Base-by-base conservation (phyloP, 2,888 invertebrate species). In the Lymantria dispar region DNA sequence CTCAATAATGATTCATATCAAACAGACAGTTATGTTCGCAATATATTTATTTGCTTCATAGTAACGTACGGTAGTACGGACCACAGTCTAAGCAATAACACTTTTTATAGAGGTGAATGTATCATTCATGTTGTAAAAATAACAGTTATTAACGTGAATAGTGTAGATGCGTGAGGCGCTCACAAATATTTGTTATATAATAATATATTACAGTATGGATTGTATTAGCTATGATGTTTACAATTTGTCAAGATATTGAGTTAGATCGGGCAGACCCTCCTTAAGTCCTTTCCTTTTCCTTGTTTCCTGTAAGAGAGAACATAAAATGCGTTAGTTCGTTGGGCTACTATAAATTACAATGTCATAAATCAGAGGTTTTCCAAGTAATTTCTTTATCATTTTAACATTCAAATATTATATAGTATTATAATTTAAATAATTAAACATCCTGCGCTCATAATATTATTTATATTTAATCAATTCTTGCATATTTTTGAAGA, bases 231-330 rank as follows among this genome's bases (percentile, higher is more conserved):
- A 88, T 74, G 78, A 72, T 78, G 79, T 85, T 98, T 99, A 99
- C 96, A 99, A 94, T 93, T 99, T 99, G 94, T 99, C 99, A 93
- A 99, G 93, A 92, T 98, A 99, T 93, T 97, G 96, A 80, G 95
- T 92, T 80, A 99, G 93, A 83, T 98, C 97, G 77, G 99, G 99
- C 70, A 99, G 94, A 86, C 97, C 98, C 84, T 99, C 99, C 92
- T 99, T 99, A 83, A 99, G 94, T 90, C 99, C 99, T 94, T 99
- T 99, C 91, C 99, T 95, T 93, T 99, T 99, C 87, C 99, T 96
- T 72, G 97, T 99, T 51, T 98, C 98, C 94, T 95, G 92, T 44
- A 92, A 89, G 65, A 55, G 64, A 73, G 73, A 52, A 49, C 43
- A 48, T n/a, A n/a, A n/a, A n/a, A n/a, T n/a, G n/a, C n/a, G n/a